Conservation (phyloP, 2,888 invertebrate species). For the Xestobium rufovillosum region DNA sequence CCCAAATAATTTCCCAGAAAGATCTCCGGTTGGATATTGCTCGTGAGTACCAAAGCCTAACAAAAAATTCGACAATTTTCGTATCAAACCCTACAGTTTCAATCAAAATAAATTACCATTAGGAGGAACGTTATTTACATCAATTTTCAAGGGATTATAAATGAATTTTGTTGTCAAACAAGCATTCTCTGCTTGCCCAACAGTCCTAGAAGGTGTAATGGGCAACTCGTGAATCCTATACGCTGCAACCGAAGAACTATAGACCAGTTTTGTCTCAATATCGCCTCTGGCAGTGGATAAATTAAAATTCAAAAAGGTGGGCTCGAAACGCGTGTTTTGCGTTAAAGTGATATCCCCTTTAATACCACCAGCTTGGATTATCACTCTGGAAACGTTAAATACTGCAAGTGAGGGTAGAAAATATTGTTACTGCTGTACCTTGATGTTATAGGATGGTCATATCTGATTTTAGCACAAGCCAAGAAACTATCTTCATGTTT, state of each 20-base stretch:
- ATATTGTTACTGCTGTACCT: no score
- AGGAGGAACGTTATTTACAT: constrained; percentile 54
- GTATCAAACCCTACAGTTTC: not conserved
- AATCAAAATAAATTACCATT: constrained; percentile 46
- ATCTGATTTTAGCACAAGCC: constrained; percentile 74
- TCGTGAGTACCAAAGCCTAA: constrained; percentile 75
- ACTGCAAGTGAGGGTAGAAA: no score
- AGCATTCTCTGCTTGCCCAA: constrained; percentile 43
- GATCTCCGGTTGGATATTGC: constrained; percentile 82
- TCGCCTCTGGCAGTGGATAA: constrained; percentile 57
- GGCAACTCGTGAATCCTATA: constrained; percentile 68
- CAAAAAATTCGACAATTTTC: constrained; percentile 16
- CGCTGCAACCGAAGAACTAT: constrained; percentile 63
- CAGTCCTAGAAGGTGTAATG: constrained; percentile 48
- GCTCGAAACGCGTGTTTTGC: constrained; percentile 77
- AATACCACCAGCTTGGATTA: constrained; percentile 71
- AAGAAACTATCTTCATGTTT: constrained; percentile 68
- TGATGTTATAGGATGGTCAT: constrained; percentile 57
- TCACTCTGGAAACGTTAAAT: constrained; percentile 46
- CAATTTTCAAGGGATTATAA: constrained; percentile 65
- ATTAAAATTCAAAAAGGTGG: constrained; percentile 70
- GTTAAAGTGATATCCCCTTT: constrained; percentile 69
- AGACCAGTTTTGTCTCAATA: constrained; percentile 63
- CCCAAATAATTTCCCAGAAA: constrained; percentile 76
- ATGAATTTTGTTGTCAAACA: constrained; percentile 67